phyloP scores from a whole-genome alignment of 1,140 invertebrate genomes.

The Thaumatotibia leucotreta region DNA sequence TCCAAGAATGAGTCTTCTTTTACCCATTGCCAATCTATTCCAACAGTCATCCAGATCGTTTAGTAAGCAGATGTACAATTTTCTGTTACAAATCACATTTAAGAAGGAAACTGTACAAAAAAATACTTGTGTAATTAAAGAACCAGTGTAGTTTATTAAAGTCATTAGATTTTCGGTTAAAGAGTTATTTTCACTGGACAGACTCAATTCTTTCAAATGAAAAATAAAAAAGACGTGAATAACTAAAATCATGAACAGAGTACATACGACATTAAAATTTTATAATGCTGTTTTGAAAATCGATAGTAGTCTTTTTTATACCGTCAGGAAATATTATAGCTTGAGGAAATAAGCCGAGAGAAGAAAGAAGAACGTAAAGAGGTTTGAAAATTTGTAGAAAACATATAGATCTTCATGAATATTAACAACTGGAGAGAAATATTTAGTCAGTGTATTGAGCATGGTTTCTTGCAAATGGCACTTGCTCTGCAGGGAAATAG shows the following conservation, averaged over 20 bases:
- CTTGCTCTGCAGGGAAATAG: background rate
- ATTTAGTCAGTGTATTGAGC: background rate
- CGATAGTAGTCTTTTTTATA: background rate
- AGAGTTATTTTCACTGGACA: background rate
- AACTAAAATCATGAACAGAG: background rate
- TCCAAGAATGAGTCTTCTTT: background rate
- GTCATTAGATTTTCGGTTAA: background rate
- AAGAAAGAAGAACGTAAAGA: background rate
- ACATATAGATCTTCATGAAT: background rate
- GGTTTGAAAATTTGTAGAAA: background rate
- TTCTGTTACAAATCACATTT: background rate
- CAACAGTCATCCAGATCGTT: background rate
- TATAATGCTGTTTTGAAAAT: background rate
- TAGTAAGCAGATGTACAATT: background rate
- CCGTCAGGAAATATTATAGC: background rate
- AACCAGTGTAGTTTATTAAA: background rate
- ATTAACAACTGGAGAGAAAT: background rate
- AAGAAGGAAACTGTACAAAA: background rate
- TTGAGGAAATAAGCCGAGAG: background rate
- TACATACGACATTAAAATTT: background rate
- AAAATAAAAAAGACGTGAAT: background rate
- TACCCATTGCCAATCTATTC: background rate
- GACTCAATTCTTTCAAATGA: background rate
- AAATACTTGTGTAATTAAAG: background rate
- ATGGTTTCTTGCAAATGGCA: background rate